A percentile compares a stretch with the other conserved stretches of the same genome.
These are phyloP conservation scores for Drosophila athabasca DNA, from an alignment of 1,140 invertebrate genomes.

Conservation along the genomic window DNA sequence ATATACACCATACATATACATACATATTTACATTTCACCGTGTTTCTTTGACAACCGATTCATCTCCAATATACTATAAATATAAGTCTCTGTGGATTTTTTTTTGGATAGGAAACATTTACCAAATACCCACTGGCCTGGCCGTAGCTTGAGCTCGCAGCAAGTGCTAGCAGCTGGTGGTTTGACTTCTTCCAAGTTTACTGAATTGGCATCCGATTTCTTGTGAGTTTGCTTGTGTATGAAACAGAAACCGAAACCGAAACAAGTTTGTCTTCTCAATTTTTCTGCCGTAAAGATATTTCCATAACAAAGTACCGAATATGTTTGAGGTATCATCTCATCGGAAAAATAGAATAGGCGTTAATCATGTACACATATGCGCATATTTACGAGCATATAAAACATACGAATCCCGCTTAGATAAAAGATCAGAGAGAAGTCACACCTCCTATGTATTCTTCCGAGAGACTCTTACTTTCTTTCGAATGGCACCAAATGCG, in stretches of 20 bases:
- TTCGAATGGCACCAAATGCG: slow-evolving; percentile 1
- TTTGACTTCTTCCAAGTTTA: slow-evolving; percentile 35
- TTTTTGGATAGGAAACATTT: slow-evolving; percentile 10
- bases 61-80: slow-evolving; percentile 8
- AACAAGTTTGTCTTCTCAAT: slow-evolving; percentile 53
- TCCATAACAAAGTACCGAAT: slow-evolving; percentile 47
- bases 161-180: slow-evolving; percentile 30
- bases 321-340: slow-evolving; percentile 21
- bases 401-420: neutral
- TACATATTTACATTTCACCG: slow-evolving; percentile 11
- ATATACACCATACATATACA: neutral
- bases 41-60: slow-evolving; percentile 23
- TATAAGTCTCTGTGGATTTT: neutral
- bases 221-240: slow-evolving; percentile 3
- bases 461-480: slow-evolving; percentile 29
- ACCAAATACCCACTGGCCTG: neutral
- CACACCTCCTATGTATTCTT: slow-evolving; percentile 3
- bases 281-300: slow-evolving; percentile 32
- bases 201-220: slow-evolving; percentile 31
- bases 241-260: slow-evolving; percentile 14
- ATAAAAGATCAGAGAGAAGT: neutral
- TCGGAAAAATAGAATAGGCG: slow-evolving; percentile 7
- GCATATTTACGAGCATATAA: neutral
- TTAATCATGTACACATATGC: slow-evolving; percentile 9
- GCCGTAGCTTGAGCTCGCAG: neutral